These are phyloP conservation scores for Penaeus indicus DNA, from an alignment of 1,140 invertebrate genomes.

Conservation along the genomic window DNA sequence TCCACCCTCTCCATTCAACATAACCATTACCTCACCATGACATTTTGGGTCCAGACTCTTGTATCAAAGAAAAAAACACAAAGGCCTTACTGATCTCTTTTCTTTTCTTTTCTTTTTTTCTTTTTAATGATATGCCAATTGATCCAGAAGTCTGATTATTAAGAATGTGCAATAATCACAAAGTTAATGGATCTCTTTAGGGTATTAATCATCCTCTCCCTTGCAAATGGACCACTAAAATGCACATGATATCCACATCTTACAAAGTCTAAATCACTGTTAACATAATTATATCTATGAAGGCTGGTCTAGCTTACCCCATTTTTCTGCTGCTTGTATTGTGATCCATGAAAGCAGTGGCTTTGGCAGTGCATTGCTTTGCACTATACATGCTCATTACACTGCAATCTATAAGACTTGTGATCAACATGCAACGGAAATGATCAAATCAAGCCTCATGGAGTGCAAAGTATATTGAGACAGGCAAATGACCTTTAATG, in stretches of 20 bases:
- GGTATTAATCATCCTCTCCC: too few species aligned
- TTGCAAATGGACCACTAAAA: not conserved
- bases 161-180: too few species aligned
- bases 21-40: too few species aligned
- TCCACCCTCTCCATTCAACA: too few species aligned
- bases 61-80: too few species aligned
- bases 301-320: constrained; percentile 64
- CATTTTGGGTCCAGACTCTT: too few species aligned
- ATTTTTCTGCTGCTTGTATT: constrained; percentile 63
- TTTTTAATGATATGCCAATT: too few species aligned
- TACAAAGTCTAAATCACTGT: not conserved
- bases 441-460: not conserved
- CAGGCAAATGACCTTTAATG: too few species aligned
- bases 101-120: too few species aligned
- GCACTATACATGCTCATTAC: constrained; percentile 26
- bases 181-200: too few species aligned
- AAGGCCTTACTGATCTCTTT: too few species aligned
- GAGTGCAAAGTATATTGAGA: constrained; percentile 2
- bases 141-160: too few species aligned
- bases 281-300: constrained; percentile 15
- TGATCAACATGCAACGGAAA: not conserved
- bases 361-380: constrained; percentile 32
- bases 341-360: constrained; percentile 58
- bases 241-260: not conserved
- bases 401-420: constrained; percentile 10